Conservation (phyloP, 2,888 invertebrate species). For the Formica aserva region DNA sequence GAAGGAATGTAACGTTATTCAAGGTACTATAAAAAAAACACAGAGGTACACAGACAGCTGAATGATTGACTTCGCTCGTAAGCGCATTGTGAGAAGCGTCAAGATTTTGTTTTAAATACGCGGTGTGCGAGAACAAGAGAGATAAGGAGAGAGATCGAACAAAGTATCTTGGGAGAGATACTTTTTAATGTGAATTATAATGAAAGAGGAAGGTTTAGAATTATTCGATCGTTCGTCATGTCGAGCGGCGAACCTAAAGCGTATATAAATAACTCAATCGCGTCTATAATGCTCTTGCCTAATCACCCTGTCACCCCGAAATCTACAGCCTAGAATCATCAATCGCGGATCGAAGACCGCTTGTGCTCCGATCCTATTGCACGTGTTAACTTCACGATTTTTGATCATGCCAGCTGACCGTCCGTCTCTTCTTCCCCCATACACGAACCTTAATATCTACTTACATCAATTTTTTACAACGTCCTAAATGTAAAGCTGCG, state of each 20-base stretch:
- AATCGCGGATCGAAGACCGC: not conserved
- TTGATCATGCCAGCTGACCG: not conserved
- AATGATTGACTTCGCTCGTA: slow-evolving; percentile 11
- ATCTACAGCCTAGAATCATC: slow-evolving; percentile 35
- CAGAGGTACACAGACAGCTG: not conserved
- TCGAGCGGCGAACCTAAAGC: slow-evolving; percentile 69
- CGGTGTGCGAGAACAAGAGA: slow-evolving; percentile 17
- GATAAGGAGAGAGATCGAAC: slow-evolving; percentile 25
- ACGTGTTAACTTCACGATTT: slow-evolving; percentile 19
- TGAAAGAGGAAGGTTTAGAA: slow-evolving; percentile 53
- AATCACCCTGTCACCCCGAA: slow-evolving; percentile 61
- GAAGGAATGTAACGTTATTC: slow-evolving; percentile 72
- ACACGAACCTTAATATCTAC: slow-evolving; percentile 34
- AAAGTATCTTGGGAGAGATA: not conserved
- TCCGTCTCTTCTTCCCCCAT: slow-evolving; percentile 40
- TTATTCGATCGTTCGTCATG: slow-evolving; percentile 63
- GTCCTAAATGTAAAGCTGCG: slow-evolving; percentile 45
- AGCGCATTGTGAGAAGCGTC: slow-evolving; percentile 8
- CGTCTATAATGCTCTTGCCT: slow-evolving; percentile 57
- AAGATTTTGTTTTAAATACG: slow-evolving; percentile 6
- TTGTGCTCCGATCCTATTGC: slow-evolving; percentile 25
- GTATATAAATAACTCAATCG: slow-evolving; percentile 69
- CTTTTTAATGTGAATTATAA: slow-evolving; percentile 32
- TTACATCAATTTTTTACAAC: slow-evolving; percentile 52
- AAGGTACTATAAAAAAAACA: slow-evolving; percentile 52